Evolutionary conservation across 2,888 invertebrate genomes (phyloP), one percentile per base, ranked within the genome.

Genomic region (Pollenia labialis): DNA sequence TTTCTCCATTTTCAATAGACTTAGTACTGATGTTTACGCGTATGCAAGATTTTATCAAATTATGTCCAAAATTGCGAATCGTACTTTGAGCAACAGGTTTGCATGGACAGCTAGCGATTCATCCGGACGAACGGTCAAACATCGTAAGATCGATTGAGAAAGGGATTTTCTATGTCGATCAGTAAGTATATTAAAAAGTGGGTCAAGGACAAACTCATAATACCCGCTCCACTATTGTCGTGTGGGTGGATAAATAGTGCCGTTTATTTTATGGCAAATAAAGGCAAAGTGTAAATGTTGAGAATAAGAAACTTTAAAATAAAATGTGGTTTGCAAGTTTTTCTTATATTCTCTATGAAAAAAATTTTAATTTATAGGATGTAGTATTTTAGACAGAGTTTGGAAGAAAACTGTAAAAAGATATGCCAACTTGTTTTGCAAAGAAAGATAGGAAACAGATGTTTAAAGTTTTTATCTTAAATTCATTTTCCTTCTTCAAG

Each of bases 281-380:
- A 32, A 58, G 23, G 18, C 52, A 54, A 76, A 44, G 18, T n/a
- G 69, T 12, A 32, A 32, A 32, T 32, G 4, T 52, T 23, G 42
- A 11, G 42, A 6, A 80, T 54, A 64, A n/a, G n/a, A 16, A n/a
- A 7, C 50, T 60, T 50, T 1, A 18, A 64, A 54, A 64, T 62
- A 64, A 54, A 72, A 64, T 64, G 46, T 32, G 46, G n/a, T 23
- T 69, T 79, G 40, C 18, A 58, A 69, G 40, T 79, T 79, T 56
- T 62, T 71, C 16, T 62, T 69, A 18, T 6, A 32, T 80, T 32
- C 2, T 52, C 4, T 52, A 16, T 18, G 50, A 69, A 79, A 69
- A 60, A 44, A 44, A 69, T 44, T 44, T 42, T 69, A 60, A 71
- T 80, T 80, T 71, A 71, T 62, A 16, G 32, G 69, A 23, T 12